Evolutionary conservation across 2,888 invertebrate genomes (phyloP).

Genomic region (Oithona nana): DNA sequence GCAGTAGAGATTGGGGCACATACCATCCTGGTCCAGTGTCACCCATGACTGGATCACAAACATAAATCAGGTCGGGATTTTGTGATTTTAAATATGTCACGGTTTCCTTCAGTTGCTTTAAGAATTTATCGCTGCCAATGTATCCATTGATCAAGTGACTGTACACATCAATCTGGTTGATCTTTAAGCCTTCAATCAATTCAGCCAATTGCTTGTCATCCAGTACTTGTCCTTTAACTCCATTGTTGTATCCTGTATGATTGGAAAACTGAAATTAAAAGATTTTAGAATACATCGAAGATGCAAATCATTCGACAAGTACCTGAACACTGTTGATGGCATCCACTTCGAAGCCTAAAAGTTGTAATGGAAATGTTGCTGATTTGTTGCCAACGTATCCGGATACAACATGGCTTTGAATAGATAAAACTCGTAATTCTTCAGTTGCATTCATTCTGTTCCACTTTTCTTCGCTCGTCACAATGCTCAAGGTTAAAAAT

Average conservation of each 20-base stretch:
- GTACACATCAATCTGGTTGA: slow-evolving; percentile 55
- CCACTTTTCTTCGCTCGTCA: too few species aligned
- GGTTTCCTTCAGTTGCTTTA: slow-evolving; percentile 54
- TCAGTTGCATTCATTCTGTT: too few species aligned
- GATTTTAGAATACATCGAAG: too few species aligned
- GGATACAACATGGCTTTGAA: slow-evolving; percentile 94
- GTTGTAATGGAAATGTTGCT: slow-evolving; percentile 85
- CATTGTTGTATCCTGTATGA: slow-evolving; percentile 63
- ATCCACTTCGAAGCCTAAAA: slow-evolving; percentile 42
- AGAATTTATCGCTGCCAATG: slow-evolving; percentile 68
- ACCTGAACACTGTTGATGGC: slow-evolving; percentile 75
- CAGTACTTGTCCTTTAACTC: slow-evolving; percentile 57
- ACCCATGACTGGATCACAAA: slow-evolving; percentile 97
- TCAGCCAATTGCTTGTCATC: slow-evolving; percentile 52
- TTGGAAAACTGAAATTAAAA: slow-evolving; percentile 52
- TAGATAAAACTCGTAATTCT: slow-evolving; percentile 76
- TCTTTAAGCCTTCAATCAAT: slow-evolving; percentile 52
- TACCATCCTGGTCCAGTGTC: slow-evolving; percentile 80
- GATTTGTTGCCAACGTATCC: slow-evolving; percentile 98
- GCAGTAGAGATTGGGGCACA: slow-evolving; percentile 66
- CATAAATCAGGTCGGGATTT: slow-evolving; percentile 50
- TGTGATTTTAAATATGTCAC: slow-evolving; percentile 50
- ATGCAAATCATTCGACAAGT: too few species aligned
- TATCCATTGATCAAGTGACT: slow-evolving; percentile 88
- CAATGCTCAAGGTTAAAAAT: too few species aligned